Evolutionary conservation across 2,888 invertebrate species (phyloP).

Genomic region (Patella depressa): DNA sequence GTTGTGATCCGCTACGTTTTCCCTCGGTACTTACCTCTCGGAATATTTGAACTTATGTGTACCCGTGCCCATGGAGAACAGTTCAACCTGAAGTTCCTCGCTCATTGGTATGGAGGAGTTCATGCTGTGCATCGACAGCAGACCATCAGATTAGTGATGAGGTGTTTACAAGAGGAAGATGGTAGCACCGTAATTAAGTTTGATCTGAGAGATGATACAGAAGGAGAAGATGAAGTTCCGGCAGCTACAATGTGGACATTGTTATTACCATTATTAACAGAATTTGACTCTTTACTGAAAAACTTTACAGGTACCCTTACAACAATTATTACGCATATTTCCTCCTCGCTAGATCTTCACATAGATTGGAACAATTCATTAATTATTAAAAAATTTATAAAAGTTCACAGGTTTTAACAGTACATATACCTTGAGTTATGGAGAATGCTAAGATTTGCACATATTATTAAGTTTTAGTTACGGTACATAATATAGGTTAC

Average conservation of each 20-base stretch:
- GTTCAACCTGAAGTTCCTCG: constrained; percentile 50
- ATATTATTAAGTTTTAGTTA: too few relatives aligned
- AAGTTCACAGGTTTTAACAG: too few relatives aligned
- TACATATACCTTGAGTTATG: too few relatives aligned
- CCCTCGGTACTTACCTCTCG: constrained; percentile 65
- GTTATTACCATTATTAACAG: constrained; percentile 61
- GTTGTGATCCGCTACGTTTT: constrained; percentile 57
- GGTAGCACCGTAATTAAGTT: constrained; percentile 23
- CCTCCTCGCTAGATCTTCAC: too few relatives aligned
- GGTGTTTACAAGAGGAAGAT: constrained; percentile 19
- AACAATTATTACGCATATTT: too few relatives aligned
- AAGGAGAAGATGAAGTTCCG: constrained; percentile 44
- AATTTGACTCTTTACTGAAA: constrained; percentile 61
- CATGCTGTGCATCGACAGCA: constrained; percentile 54
- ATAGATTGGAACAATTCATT: too few relatives aligned
- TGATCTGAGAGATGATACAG: constrained; percentile 52
- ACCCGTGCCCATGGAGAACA: constrained; percentile 51
- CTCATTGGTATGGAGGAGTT: constrained; percentile 64
- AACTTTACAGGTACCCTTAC: constrained; percentile 54
- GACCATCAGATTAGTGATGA: constrained; percentile 37
- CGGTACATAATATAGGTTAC: too few relatives aligned
- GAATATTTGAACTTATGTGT: constrained; percentile 62
- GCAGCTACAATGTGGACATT: constrained; percentile 60
- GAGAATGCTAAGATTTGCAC: too few relatives aligned
- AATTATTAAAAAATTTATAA: too few relatives aligned